Percentiles rank a stretch among this genome's conserved stretches.
Evolutionary conservation across 2,797 vertebrate genomes (phyloP).

Genomic region (Hypotaenidia philippensis): DNA sequence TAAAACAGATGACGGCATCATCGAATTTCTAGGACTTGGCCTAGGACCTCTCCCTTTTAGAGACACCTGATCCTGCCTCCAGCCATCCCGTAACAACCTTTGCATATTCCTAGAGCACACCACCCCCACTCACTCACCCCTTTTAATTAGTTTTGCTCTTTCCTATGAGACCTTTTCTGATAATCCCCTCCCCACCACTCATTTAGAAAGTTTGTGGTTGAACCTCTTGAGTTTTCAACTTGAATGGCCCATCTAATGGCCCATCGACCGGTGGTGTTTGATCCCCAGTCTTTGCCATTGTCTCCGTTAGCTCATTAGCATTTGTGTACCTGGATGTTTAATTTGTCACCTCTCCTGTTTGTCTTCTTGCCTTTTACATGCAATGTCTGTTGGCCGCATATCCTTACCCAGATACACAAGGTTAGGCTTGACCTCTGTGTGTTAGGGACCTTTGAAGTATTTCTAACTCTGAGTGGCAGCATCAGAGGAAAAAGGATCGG

Average conservation of each 20-base stretch:
- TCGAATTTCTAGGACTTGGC: not conserved
- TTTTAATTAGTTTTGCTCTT: not conserved
- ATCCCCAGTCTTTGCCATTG: not conserved
- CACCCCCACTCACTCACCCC: too few relatives aligned
- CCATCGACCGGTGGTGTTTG: not conserved
- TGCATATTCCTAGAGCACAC: not conserved
- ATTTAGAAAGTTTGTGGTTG: not conserved
- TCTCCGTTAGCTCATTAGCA: rapidly evolving
- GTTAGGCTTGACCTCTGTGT: not conserved
- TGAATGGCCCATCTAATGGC: not conserved
- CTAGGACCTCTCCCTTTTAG: not conserved
- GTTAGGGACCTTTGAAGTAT: not conserved
- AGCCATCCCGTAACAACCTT: not conserved
- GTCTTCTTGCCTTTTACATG: not conserved
- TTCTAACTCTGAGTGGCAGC: not conserved
- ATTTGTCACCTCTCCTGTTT: not conserved
- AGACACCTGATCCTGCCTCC: not conserved
- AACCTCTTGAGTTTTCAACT: not conserved
- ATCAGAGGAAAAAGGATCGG: not conserved
- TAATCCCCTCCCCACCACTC: not conserved
- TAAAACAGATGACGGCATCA: not conserved
- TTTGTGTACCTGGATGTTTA: not conserved
- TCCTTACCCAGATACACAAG: rapidly evolving
- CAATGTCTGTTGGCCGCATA: rapidly evolving
- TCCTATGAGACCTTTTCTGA: not conserved